Percentiles rank a stretch among this genome's conserved stretches.
phyloP scores from a whole-genome alignment of 1,140 invertebrate species.

The Heliconius melpomene region DNA sequence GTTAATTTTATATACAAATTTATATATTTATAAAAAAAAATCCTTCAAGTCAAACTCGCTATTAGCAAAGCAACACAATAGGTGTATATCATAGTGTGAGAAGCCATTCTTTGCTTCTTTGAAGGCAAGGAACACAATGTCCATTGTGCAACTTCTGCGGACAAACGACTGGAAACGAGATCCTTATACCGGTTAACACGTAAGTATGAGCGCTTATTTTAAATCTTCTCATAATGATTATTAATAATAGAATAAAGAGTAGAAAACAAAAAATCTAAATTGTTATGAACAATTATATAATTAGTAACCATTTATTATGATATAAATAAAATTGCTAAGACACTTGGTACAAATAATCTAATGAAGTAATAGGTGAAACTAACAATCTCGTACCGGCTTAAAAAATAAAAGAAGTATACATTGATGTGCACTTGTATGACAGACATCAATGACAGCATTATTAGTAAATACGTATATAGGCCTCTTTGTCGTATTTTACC shows the following conservation, averaged over 20 bases:
- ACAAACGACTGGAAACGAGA: constrained; percentile 59
- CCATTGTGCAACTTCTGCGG: constrained; percentile 64
- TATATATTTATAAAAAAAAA: constrained; percentile 11
- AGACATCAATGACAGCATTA: too few species aligned
- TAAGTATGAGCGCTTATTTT: constrained; percentile 11
- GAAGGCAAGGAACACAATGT: constrained; percentile 66
- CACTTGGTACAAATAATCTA: not conserved
- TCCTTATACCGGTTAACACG: constrained; percentile 42
- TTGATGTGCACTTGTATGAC: too few species aligned
- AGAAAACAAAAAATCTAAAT: not conserved
- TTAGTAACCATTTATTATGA: not conserved
- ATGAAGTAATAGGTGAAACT: not conserved
- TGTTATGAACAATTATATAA: not conserved
- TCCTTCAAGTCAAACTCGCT: constrained; percentile 18
- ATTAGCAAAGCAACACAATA: constrained; percentile 47
- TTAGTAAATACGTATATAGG: not conserved
- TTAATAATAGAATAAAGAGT: not conserved
- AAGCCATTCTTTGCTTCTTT: constrained; percentile 61
- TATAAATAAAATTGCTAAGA: not conserved
- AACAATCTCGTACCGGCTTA: not conserved
- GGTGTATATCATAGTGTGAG: constrained; percentile 51
- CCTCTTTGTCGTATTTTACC: not conserved
- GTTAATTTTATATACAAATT: not conserved
- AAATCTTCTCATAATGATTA: not conserved
- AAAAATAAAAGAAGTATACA: too few species aligned